Evolutionary conservation across 2,113 vertebrate species (phyloP), one percentile per base, ranked within the genome.

Genomic region (Phrynosoma platyrhinos): DNA sequence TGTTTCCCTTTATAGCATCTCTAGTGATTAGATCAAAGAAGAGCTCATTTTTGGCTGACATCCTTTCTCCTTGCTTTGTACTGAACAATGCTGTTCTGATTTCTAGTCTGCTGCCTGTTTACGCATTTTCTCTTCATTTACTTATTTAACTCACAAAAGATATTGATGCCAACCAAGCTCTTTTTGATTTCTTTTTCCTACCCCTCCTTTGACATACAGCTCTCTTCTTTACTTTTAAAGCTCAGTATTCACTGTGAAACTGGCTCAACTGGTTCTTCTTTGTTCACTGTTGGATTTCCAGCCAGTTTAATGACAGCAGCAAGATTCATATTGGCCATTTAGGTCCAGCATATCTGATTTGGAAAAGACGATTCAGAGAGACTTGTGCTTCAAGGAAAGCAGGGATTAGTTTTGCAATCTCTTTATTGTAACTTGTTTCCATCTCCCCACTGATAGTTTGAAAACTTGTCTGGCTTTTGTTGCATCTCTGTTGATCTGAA

Each of bases 371-470:
- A 40, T 78, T 27, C 40, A 78, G 55, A 32, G 81, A 82, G 30
- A 47, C 32, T 36, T 40, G n/a, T 82, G 25, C 83, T 83, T 55
- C 30, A 9, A 90, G 25, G 30, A 82, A 82, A 47, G n/a, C 82
- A 86, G 82, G 77, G 89, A 88, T 87, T 81, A 58, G 25, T 87
- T 87, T 81, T 32, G 20, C 64, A 32, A 32, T 77, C 5, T 16
- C 84, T 77, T 86, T 62, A 58, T 78, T 52, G 23, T 76, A n/a
- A 55, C 4, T 76, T 36, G 8, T n/a, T 74, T 52, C 55, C 58
- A n/a, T 89, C n/a, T 76, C 52, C 32, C 9, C 30, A 0, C 4
- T 13, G 80, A 78, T 4, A 14, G 58, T 30, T n/a, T 8, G n/a
- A 42, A 30, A 3, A 2, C 4, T 5, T 83, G 21, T 9, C 23